Percentiles rank a stretch among this genome's conserved stretches.
phyloP scores from a whole-genome alignment of 2,888 invertebrate genomes.

The Andrena minutula region DNA sequence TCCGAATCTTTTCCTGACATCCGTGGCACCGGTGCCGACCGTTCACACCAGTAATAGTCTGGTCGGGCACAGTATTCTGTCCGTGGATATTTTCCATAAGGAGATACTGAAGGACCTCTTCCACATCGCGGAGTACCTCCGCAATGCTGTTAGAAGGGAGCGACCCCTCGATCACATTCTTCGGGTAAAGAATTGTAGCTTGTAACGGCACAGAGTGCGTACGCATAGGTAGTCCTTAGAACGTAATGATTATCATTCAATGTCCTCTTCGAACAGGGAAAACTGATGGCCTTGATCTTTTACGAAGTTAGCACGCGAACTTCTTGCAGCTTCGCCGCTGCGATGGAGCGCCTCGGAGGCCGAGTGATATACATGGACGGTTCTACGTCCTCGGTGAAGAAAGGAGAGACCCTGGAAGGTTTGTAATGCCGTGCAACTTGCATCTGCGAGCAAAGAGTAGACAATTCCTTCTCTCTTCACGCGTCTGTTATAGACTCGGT shows the following conservation, averaged over 20 bases:
- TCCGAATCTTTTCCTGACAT: constrained; percentile 75
- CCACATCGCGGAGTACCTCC: constrained; percentile 95
- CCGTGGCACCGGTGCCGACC: constrained; percentile 63
- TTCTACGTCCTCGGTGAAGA: constrained; percentile 96
- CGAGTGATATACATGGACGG: constrained; percentile 96
- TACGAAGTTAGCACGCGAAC: constrained; percentile 99
- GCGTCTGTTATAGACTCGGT: constrained; percentile 86
- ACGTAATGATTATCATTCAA: neutral
- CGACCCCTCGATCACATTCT: constrained; percentile 94
- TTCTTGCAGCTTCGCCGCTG: constrained; percentile 97
- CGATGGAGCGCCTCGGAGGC: constrained; percentile 98
- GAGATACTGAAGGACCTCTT: constrained; percentile 97
- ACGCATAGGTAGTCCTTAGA: neutral
- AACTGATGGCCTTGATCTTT: constrained; percentile 98
- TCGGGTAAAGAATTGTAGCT: constrained; percentile 85
- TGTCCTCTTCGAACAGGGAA: constrained; percentile 87
- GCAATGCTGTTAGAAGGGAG: constrained; percentile 93
- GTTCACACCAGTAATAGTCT: constrained; percentile 85
- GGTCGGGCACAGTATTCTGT: constrained; percentile 92
- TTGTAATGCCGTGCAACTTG: neutral
- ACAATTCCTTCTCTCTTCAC: neutral
- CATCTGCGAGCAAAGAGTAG: neutral
- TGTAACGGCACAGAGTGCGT: neutral
- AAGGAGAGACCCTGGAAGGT: constrained; percentile 97
- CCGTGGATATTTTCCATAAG: constrained; percentile 94